Base-by-base conservation (phyloP, 2,113 vertebrate species). In the Sclerurus mexicanus region DNA sequence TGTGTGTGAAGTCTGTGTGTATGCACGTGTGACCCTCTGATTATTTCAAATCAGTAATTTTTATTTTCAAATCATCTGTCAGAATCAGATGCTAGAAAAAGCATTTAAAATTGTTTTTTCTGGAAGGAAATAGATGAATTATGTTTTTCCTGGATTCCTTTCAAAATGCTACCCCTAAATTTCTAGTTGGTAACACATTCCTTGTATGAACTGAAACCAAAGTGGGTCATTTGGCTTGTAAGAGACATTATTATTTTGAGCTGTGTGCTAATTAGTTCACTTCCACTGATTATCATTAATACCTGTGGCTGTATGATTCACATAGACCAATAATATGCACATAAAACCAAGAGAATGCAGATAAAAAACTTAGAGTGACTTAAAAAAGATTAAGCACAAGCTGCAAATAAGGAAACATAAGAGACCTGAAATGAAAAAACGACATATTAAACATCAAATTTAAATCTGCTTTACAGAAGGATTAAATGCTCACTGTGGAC, bases 401-500 rank as follows among this genome's bases (percentile, higher is more conserved):
- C 82, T 93, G 37, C n/a, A 93, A 90, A 93, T 89, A 71, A 0
- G 2, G 88, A 97, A 96, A 85, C 53, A 94, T 91, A 53, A 93
- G 90, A 93, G 89, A 90, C 25, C 80, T 82, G 66, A 86, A 89
- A 93, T 72, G 42, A 85, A 67, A 73, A 86, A 84, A 71, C 14
- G 35, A 93, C 73, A 74, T 52, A 91, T 94, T 96, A 96, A 96
- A 87, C 88, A 97, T 95, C 63, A 95, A 95, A 96, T 97, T 97
- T 97, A 97, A 97, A 96, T 96, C 82, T 96, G 37, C 93, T 96
- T 97, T 97, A 76, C 85, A 85, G 82, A 87, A 91, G 90, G 78
- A 97, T 96, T 96, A 97, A 98, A 96, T 59, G 52, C 28, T 96
- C 69, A 76, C 76, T 97, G 66, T 82, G 82, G 93, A 92, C 78